Evolutionary conservation across 2,797 vertebrate species (phyloP).

Genomic region (Triplophysa bombifrons): DNA sequence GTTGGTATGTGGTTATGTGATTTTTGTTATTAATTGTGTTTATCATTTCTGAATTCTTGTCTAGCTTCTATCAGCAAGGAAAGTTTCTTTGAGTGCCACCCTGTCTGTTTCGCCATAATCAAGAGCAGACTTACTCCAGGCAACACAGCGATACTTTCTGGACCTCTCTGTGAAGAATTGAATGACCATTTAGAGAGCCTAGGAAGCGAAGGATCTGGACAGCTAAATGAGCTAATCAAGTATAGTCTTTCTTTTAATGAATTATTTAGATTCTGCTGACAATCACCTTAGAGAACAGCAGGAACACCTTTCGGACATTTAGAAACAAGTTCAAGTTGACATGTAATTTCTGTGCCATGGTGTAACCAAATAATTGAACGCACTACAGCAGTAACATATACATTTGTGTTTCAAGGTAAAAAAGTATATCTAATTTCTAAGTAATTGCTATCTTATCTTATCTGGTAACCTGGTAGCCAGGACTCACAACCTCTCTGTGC

Average conservation of each 20-base stretch:
- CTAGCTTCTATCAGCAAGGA: constrained; percentile 79
- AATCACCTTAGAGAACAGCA: background rate
- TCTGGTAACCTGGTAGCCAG: background rate
- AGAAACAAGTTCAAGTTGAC: background rate
- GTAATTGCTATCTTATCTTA: background rate
- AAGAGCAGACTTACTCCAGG: constrained; percentile 76
- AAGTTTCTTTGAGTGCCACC: constrained; percentile 75
- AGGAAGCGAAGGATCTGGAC: constrained; percentile 62
- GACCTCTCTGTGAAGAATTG: constrained; percentile 73
- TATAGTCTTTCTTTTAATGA: constrained; percentile 58
- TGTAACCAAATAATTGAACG: background rate
- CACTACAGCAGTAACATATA: background rate
- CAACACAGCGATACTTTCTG: constrained; percentile 63
- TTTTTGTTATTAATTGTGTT: background rate
- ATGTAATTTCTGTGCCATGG: background rate
- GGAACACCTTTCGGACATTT: background rate
- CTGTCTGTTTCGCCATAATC: constrained; percentile 70
- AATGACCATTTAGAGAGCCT: constrained; percentile 70
- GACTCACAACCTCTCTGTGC: background rate
- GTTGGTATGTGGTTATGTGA: background rate
- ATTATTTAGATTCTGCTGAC: constrained; percentile 32
- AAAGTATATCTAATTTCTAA: background rate
- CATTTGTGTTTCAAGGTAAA: background rate
- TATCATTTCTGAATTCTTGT: constrained; percentile 34
- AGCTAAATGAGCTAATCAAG: constrained; percentile 77